A percentile compares a stretch with the other conserved stretches of the same genome.
Evolutionary conservation across 2,888 invertebrate species (phyloP).

Genomic region (Alloplasta piceator): DNA sequence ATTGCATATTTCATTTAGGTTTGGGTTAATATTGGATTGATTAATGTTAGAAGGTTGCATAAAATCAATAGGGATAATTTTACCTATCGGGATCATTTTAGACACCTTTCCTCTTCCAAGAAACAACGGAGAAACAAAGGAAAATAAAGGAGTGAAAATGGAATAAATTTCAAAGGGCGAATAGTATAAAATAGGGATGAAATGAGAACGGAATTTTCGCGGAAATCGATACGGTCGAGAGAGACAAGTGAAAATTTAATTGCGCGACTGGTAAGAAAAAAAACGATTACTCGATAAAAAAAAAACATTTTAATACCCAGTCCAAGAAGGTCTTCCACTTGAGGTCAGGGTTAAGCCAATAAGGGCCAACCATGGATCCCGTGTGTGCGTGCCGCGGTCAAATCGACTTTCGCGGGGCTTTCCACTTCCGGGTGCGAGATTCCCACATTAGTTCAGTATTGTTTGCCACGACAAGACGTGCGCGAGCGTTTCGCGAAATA

Average conservation of each 20-base stretch:
- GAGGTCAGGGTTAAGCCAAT: slow-evolving; percentile 80
- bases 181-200: too few relatives aligned
- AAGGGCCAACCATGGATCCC: slow-evolving; percentile 67
- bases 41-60: too few relatives aligned
- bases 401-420: background rate
- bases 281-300: slow-evolving; percentile 36
- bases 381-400: slow-evolving; percentile 24
- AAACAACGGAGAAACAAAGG: too few relatives aligned
- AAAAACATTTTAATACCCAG: slow-evolving; percentile 25
- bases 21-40: too few relatives aligned
- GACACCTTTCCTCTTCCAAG: too few relatives aligned
- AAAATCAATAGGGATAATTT: too few relatives aligned
- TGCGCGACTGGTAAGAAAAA: slow-evolving; percentile 24
- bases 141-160: too few relatives aligned
- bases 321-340: slow-evolving; percentile 66
- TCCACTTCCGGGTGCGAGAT: background rate
- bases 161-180: too few relatives aligned
- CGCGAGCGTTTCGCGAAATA: background rate
- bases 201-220: too few relatives aligned
- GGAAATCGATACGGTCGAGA: too few relatives aligned
- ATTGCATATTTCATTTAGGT: too few relatives aligned
- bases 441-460: background rate
- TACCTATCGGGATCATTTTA: too few relatives aligned
- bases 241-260: slow-evolving; percentile 54
- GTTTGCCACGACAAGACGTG: background rate